A percentile compares a stretch with the other conserved stretches of the same genome.
Conservation (phyloP, 2,113 vertebrate species). For the Anser brachyrhynchus region DNA sequence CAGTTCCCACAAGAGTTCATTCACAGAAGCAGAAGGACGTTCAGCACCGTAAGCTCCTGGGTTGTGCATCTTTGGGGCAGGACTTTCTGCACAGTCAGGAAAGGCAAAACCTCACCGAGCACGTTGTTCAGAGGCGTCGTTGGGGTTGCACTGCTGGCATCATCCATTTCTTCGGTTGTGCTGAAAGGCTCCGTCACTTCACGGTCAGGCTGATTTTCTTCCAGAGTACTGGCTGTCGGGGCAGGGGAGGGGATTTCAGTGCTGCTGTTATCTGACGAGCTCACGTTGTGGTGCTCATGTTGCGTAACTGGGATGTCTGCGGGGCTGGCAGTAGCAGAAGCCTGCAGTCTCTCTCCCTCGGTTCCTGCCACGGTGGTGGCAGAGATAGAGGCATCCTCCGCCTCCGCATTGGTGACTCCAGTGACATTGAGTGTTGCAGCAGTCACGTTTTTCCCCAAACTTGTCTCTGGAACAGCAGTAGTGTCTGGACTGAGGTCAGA, state of each 20-base stretch:
- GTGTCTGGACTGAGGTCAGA: background rate
- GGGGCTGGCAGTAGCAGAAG: background rate
- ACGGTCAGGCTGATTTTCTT: background rate
- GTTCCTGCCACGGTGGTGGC: background rate
- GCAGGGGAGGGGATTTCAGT: background rate
- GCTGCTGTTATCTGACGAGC: background rate
- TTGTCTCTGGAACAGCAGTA: background rate
- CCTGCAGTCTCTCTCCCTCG: background rate
- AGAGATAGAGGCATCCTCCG: background rate
- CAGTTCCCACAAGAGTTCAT: background rate
- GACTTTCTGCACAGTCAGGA: background rate
- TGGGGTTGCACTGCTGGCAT: background rate
- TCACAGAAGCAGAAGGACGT: background rate
- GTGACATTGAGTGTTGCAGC: background rate
- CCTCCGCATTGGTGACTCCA: accelerated
- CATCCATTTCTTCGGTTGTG: background rate
- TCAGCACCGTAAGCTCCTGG: background rate
- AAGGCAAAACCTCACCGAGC: slow-evolving; percentile 29
- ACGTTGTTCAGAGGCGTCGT: background rate
- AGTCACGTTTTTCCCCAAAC: slow-evolving; percentile 1
- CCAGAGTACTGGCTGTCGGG: background rate
- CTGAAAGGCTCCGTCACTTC: slow-evolving; percentile 8
- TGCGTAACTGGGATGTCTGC: background rate
- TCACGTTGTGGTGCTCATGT: background rate
- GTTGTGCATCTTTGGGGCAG: background rate